A percentile compares a stretch with the other conserved stretches of the same genome.
These are phyloP conservation scores for Liolophura sinensis DNA, from an alignment of 1,140 invertebrate species.

Conservation along the genomic window DNA sequence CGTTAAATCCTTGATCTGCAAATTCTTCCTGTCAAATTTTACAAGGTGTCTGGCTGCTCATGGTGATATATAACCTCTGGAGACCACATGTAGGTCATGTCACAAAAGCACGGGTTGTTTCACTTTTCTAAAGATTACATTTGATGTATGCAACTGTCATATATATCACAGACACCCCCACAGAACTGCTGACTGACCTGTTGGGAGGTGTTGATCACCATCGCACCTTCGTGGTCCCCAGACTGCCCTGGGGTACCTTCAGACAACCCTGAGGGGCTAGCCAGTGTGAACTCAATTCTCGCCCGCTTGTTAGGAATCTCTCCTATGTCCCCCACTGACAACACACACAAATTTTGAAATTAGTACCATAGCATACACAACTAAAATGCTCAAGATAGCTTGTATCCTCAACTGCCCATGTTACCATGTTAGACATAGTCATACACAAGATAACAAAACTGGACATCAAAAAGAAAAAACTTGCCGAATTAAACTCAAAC, in stretches of 20 bases:
- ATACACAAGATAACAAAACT: no score
- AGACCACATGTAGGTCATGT: no score
- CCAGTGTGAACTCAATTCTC: conserved; percentile 21
- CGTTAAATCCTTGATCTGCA: neutral
- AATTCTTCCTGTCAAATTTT: neutral
- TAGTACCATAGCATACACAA: neutral
- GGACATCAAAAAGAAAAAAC: no score
- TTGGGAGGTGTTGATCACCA: conserved; percentile 37
- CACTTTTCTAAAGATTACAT: no score
- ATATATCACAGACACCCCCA: no score
- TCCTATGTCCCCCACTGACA: neutral
- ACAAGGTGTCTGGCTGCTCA: neutral
- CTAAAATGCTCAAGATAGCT: neutral
- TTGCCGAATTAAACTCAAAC: no score
- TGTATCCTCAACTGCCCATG: no score
- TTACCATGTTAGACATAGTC: no score
- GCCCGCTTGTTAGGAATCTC: conserved; percentile 25
- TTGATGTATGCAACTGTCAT: no score
- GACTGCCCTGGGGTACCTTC: conserved; percentile 3
- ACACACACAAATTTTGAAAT: neutral
- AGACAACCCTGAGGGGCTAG: neutral
- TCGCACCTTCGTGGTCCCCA: conserved; percentile 34
- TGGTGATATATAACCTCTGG: neutral
- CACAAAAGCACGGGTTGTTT: no score
- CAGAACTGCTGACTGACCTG: neutral